Conservation (phyloP, 2,797 vertebrate genomes). For the Lates japonicus region DNA sequence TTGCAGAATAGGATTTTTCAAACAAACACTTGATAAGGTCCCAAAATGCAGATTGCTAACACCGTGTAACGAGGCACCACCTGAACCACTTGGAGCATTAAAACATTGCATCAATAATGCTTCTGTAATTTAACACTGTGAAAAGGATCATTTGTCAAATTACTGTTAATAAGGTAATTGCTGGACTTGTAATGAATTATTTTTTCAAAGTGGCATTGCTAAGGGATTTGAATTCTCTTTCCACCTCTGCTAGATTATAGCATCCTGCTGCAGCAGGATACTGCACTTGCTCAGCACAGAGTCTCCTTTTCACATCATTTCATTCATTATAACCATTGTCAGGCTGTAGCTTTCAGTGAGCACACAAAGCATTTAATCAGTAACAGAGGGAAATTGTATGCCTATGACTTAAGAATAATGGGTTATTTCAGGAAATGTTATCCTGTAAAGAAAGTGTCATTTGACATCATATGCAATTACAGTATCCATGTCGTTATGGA, state of each 20-base stretch:
- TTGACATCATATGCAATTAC: conserved; percentile 3
- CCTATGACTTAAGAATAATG: neutral
- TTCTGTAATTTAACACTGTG: neutral
- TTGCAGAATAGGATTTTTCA: neutral
- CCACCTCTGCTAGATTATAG: neutral
- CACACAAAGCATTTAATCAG: neutral
- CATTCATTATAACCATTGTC: neutral
- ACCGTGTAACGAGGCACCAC: neutral
- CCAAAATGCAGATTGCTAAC: neutral
- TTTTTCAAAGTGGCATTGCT: too few relatives aligned
- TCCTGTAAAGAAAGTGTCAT: conserved; percentile 10
- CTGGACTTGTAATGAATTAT: too few relatives aligned
- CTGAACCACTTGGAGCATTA: neutral
- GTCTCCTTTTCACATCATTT: neutral
- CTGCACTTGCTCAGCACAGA: neutral
- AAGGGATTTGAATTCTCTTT: neutral
- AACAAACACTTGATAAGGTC: too few relatives aligned
- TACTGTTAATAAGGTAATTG: neutral
- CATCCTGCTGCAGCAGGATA: too few relatives aligned
- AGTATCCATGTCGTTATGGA: neutral
- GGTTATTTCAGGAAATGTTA: conserved; percentile 2
- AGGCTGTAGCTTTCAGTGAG: neutral
- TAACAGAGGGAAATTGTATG: neutral
- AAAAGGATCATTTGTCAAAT: neutral
- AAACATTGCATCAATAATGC: neutral